Base-by-base conservation (phyloP, 2,113 vertebrate genomes). In the Ramphastos sulfuratus region DNA sequence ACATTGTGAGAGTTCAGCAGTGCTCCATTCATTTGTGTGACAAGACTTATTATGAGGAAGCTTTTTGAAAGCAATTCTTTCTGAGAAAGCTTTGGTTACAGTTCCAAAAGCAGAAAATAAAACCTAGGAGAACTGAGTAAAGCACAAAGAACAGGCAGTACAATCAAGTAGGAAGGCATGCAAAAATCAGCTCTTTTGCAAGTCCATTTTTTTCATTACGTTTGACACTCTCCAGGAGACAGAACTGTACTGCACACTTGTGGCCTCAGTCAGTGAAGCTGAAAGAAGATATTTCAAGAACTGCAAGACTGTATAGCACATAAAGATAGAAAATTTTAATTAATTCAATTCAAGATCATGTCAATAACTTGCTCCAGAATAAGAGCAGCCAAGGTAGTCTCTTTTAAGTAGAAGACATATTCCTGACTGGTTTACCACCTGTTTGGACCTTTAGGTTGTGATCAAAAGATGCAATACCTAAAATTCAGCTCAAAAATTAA, bases 121-220 rank as follows among this genome's bases (percentile, higher is more conserved):
- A 94, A 77, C 76, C 50, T 69, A 27, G 58, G 50, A 87, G 83
- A 83, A 78, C 28, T n/a, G 56, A 18, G 28, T 55, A 65, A 95
- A 93, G 87, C 44, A 87, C 90, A 96, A 95, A 90, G 76, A 91
- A 70, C 76, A 92, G 30, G 70, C 90, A 59, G 44, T 7, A 88
- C 66, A 88, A 88, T 33, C 80, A 94, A 70, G 76, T 7, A 48
- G 80, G 55, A 95, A 95, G 35, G 58, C 85, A 82, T 35, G 66
- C 24, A 86, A 56, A 96, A 96, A 84, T 71, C 48, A 78, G 23
- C 59, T 88, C 87, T 86, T 94, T 94, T 92, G 80, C 92, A 88
- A 96, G 87, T 76, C 94, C 85, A 82, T n/a, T 81, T 83, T 95
- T 89, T 94, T 92, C 92, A 94, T 94, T 92, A 88, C n/a, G 65